phyloP scores from a whole-genome alignment of 2,113 vertebrate species.

The Chinchilla lanigera region DNA sequence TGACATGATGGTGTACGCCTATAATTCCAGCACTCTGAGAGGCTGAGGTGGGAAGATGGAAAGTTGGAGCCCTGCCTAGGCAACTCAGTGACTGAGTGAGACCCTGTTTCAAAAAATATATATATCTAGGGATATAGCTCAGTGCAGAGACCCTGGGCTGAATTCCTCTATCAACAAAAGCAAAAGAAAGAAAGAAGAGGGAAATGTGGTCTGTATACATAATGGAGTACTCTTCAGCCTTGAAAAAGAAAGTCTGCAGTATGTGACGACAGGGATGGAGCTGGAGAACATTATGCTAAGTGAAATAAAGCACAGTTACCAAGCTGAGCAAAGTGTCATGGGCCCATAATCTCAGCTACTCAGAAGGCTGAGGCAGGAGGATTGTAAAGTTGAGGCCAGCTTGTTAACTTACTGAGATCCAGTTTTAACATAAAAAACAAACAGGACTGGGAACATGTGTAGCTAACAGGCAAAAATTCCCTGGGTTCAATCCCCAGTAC shows the following conservation, averaged over 20 bases:
- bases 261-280: not conserved
- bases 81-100: not conserved
- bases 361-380: not conserved
- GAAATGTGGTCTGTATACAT: not conserved
- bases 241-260: not conserved
- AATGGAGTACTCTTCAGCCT: not conserved
- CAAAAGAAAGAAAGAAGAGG: not conserved
- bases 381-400: not conserved
- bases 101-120: not conserved
- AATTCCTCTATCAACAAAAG: not conserved
- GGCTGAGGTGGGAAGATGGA: not conserved
- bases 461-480: not conserved
- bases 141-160: not conserved
- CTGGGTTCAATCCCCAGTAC: not conserved
- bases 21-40: not conserved
- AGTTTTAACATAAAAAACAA: not conserved
- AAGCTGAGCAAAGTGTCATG: not conserved
- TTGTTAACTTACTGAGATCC: not conserved
- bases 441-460: not conserved
- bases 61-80: not conserved
- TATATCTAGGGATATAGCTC: not conserved
- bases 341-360: not conserved
- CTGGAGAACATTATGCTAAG: not conserved
- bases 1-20: not conserved
- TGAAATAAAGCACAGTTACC: not conserved